Evolutionary conservation across 2,888 invertebrate genomes (phyloP).

Genomic region (Linnaemya tessellans): DNA sequence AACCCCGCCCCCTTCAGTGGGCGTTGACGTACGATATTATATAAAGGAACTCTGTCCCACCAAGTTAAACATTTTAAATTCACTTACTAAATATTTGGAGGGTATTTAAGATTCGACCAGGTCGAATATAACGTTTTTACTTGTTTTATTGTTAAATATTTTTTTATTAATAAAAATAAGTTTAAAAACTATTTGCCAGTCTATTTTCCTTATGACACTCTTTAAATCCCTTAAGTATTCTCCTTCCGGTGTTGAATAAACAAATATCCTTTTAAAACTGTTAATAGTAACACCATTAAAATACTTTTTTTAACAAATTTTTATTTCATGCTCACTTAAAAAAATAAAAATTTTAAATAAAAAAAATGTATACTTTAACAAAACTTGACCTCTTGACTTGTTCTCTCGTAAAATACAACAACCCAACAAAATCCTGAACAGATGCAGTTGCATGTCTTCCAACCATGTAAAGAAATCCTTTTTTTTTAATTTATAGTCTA

Average conservation of each 20-base stretch:
- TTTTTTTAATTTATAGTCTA: conserved; percentile 62
- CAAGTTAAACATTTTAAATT: too few species aligned
- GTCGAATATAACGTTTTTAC: too few species aligned
- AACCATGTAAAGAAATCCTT: conserved; percentile 52
- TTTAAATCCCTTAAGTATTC: conserved; percentile 49
- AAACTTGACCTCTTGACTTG: conserved; percentile 67
- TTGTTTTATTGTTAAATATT: too few species aligned
- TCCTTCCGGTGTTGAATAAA: conserved; percentile 14
- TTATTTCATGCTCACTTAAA: conserved; percentile 41
- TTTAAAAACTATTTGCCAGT: background rate
- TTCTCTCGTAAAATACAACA: conserved; percentile 22
- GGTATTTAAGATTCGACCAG: too few species aligned
- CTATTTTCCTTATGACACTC: background rate
- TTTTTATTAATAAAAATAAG: too few species aligned
- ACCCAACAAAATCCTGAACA: conserved; percentile 32
- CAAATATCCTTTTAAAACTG: conserved; percentile 70
- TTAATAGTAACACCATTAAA: conserved; percentile 71
- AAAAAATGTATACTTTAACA: conserved; percentile 35
- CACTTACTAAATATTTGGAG: too few species aligned
- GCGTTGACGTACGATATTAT: too few species aligned
- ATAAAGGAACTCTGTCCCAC: too few species aligned
- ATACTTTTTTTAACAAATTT: conserved; percentile 66
- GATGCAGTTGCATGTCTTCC: conserved; percentile 51
- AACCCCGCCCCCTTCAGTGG: too few species aligned
- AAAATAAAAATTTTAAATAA: background rate